These are phyloP conservation scores for Macquaria ambigua DNA, from an alignment of 2,113 vertebrate species.

Conservation along the genomic window DNA sequence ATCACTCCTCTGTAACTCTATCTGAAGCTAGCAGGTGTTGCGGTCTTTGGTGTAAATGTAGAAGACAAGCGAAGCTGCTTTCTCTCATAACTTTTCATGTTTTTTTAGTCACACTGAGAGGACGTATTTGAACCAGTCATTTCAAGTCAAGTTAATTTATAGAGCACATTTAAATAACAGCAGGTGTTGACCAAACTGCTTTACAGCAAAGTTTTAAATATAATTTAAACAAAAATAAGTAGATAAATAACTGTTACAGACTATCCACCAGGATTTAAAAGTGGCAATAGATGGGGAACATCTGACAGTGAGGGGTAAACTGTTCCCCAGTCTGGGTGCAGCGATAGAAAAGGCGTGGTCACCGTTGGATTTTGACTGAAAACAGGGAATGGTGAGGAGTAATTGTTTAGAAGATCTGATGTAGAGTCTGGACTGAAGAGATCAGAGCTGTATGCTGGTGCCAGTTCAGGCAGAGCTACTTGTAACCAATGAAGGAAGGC, in stretches of 20 bases:
- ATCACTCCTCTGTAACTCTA: background rate
- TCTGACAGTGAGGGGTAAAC: background rate
- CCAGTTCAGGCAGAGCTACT: background rate
- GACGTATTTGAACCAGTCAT: background rate
- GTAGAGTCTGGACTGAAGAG: background rate
- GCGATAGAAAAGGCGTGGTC: background rate
- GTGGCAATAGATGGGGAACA: background rate
- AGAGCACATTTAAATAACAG: background rate
- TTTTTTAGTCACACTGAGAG: background rate
- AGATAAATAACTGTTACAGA: background rate
- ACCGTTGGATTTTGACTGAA: background rate
- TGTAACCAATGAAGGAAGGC: background rate
- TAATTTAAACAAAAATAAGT: background rate
- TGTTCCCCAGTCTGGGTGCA: background rate
- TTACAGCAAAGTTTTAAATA: background rate
- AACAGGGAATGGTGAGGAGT: background rate
- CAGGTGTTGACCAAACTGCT: background rate
- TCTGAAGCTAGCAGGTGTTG: background rate
- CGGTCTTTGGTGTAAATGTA: background rate
- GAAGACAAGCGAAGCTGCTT: background rate
- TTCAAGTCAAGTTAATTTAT: no score
- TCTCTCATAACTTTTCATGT: background rate
- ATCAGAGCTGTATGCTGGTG: background rate
- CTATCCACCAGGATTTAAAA: background rate
- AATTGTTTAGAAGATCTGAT: background rate